These are phyloP conservation scores for Mergus octosetaceus DNA, from an alignment of 2,797 vertebrate genomes.

Conservation along the genomic window DNA sequence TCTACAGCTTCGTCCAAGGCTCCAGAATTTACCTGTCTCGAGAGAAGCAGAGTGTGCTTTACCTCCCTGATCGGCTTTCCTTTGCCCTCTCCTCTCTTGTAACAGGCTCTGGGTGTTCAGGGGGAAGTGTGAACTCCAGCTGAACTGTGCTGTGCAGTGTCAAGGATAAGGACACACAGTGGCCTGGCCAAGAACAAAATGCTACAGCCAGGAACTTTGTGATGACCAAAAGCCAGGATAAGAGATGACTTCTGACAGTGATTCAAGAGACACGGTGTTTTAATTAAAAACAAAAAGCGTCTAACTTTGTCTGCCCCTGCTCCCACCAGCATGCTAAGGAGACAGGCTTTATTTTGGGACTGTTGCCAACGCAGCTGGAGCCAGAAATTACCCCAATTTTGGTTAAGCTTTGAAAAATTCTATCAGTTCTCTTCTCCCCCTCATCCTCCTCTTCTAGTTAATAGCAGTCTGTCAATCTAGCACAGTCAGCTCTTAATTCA, in stretches of 20 bases:
- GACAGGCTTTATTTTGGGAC: background rate
- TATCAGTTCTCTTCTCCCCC: background rate
- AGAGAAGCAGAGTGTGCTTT: background rate
- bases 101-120: background rate
- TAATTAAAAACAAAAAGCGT: background rate
- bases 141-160: background rate
- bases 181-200: background rate
- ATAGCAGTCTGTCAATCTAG: background rate
- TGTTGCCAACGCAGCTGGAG: background rate
- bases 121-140: background rate
- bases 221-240: background rate
- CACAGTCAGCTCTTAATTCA: background rate
- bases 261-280: background rate
- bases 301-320: background rate
- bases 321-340: background rate
- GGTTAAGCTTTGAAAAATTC: constrained; percentile 16
- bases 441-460: background rate
- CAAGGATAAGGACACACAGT: background rate
- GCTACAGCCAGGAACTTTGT: background rate
- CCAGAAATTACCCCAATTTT: constrained; percentile 22
- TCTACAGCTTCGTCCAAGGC: background rate
- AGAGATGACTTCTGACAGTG: background rate
- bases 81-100: background rate
- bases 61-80: background rate
- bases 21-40: background rate